Evolutionary conservation across 2,797 vertebrate species (phyloP), one percentile per base, ranked within the genome.

Genomic region (Diceros bicornis): DNA sequence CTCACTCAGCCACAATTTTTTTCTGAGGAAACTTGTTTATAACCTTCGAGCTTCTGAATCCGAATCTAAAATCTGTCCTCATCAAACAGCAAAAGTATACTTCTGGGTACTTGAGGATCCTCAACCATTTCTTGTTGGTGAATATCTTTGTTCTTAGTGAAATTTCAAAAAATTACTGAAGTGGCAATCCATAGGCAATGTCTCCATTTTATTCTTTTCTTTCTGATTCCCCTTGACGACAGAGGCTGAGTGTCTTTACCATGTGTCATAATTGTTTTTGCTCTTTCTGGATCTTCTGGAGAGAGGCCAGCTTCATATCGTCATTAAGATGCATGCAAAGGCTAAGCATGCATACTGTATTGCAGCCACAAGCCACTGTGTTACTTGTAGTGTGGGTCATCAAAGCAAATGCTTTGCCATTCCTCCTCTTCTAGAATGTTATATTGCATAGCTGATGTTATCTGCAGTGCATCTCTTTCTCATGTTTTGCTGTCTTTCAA

Each of bases 281-380:
- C 84, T 93, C 87, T 87, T 90, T 81, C 93, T 94, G 81, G 66
- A 77, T 79, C 41, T 95, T 96, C 77, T 93, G 91, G 91, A 94
- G n/a, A 13, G 62, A 82, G 37, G 71, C 97, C 94, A 97, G 87
- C 91, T 90, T 95, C 91, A n/a, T 21, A 82, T 64, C 55, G 89
- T 93, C 89, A 83, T 55, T 50, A 57, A 21, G 25, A 94, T 81
- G 75, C 66, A 14, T 4, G 62, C 55, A 41, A 50, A 90, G 77
- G 10, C 75, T 37, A 18, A 8, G 4, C 10, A 3, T 20, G 55
- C 50, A 50, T 1, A 1, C 89, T 86, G 75, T 44, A 6, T 18
- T 9, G 44, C 66, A 68, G 64, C 71, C 85, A 59, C 77, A 62
- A 66, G 44, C 34, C 4, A 50, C 59, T 14, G 6, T 23, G 44